Evolutionary conservation across 2,113 vertebrate genomes (phyloP).

Genomic region (Melanostigma gelatinosum): DNA sequence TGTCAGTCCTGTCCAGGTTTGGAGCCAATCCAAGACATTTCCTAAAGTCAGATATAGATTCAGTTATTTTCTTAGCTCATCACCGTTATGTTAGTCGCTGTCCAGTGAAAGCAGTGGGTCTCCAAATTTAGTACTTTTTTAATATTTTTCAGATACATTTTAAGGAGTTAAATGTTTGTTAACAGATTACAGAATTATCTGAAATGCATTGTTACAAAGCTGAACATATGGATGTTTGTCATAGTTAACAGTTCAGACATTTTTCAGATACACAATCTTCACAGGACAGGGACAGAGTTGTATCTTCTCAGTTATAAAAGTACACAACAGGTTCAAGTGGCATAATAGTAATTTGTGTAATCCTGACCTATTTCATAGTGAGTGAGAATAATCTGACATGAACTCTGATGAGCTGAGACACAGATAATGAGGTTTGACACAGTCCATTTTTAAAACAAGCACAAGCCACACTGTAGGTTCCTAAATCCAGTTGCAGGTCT

Average conservation of each 20-base stretch:
- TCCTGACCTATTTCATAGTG: background rate
- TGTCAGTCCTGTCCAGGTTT: conserved; percentile 27
- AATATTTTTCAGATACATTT: background rate
- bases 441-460: conserved; percentile 30
- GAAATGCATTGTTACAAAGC: background rate
- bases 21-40: conserved; percentile 31
- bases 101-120: background rate
- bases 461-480: background rate
- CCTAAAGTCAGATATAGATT: conserved; percentile 46
- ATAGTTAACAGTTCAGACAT: background rate
- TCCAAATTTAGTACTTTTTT: background rate
- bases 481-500: conserved; percentile 38
- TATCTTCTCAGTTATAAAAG: background rate
- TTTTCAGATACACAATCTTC: background rate
- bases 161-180: background rate
- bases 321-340: background rate
- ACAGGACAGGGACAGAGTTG: background rate
- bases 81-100: background rate
- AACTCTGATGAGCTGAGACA: conserved; percentile 17
- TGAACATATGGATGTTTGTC: background rate
- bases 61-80: conserved; percentile 40
- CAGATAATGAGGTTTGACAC: conserved; percentile 36
- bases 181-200: background rate
- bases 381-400: conserved; percentile 12
- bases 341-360: background rate